Conservation (phyloP, 2,113 vertebrate species). For the Varanus salvator region DNA sequence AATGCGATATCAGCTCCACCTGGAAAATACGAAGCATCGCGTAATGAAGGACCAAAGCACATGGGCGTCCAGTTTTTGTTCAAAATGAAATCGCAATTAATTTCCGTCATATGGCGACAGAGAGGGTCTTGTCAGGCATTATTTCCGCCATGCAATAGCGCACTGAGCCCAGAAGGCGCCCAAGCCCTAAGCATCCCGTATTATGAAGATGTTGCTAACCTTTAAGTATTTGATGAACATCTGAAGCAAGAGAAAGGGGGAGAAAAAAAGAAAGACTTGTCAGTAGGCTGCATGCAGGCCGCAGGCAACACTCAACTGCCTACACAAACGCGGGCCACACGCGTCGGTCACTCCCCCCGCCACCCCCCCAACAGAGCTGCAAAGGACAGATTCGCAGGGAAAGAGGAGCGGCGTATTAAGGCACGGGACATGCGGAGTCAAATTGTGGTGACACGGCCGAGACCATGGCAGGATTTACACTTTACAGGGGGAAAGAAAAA, state of each 20-base stretch:
- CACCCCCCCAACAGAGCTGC: conserved; percentile 25
- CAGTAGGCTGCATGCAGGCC: conserved; percentile 88
- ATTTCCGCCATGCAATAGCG: conserved; percentile 80
- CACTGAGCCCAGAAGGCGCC: conserved; percentile 62
- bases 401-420: conserved; percentile 44
- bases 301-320: conserved; percentile 79
- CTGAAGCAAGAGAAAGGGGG: conserved; percentile 92
- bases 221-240: conserved; percentile 99
- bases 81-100: conserved; percentile 36
- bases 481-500: background rate
- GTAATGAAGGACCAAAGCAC: conserved; percentile 43
- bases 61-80: background rate
- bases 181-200: conserved; percentile 74
- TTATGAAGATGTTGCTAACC: conserved; percentile 92
- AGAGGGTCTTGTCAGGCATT: conserved; percentile 55
- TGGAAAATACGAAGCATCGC: conserved; percentile 70
- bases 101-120: conserved; percentile 53
- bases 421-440: background rate
- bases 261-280: conserved; percentile 81
- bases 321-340: conserved; percentile 59
- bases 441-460: background rate
- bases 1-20: conserved; percentile 97
- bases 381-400: conserved; percentile 69
- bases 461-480: background rate
- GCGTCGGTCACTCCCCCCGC: background rate